Percentiles rank a stretch among this genome's conserved stretches.
Conservation (phyloP, 2,113 vertebrate genomes). For the Pseudorectes ferrugineus region DNA sequence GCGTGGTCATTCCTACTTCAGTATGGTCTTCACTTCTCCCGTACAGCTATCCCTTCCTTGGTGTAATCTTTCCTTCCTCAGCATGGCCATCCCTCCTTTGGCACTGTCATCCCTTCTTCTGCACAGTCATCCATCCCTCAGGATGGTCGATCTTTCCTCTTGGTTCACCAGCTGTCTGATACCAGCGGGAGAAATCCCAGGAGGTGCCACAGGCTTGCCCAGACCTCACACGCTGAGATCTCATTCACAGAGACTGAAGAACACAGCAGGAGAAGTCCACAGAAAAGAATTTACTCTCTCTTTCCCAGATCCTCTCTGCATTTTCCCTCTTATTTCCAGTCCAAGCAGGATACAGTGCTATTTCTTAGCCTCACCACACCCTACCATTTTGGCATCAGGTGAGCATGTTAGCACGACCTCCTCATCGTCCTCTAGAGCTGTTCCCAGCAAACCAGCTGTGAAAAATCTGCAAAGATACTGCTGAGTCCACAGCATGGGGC, state of each 20-base stretch:
- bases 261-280: neutral
- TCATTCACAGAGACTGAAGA: neutral
- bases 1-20: neutral
- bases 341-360: neutral
- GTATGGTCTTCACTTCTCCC: neutral
- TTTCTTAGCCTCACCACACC: rapidly evolving
- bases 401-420: rapidly evolving
- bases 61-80: neutral
- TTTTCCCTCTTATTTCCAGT: neutral
- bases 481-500: neutral
- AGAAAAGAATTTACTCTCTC: neutral
- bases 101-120: neutral
- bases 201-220: neutral
- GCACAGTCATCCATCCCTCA: neutral
- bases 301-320: neutral
- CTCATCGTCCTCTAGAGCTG: neutral
- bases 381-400: neutral
- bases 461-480: neutral
- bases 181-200: neutral
- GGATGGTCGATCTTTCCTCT: neutral
- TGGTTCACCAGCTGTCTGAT: neutral
- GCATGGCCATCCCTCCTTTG: neutral
- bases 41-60: neutral
- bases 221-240: neutral
- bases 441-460: neutral